Percentiles rank a stretch among this genome's conserved stretches.
Evolutionary conservation across 2,888 invertebrate genomes (phyloP).

Genomic region (Ceramica pisi): DNA sequence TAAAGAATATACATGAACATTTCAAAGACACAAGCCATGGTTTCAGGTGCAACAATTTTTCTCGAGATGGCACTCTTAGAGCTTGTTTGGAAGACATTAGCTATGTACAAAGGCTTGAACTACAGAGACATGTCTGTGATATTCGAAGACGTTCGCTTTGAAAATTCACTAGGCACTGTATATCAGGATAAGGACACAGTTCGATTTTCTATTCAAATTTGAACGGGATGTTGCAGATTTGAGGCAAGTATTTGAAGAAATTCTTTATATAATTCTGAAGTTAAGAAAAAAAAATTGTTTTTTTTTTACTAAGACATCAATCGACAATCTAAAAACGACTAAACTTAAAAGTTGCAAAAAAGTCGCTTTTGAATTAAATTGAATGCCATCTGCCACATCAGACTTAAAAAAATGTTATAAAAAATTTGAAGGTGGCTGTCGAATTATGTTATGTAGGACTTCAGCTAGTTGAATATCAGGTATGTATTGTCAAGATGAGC

Average conservation of each 20-base stretch:
- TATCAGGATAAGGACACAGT: not conserved
- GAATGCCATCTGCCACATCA: too few relatives aligned
- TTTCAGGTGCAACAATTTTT: conserved; percentile 5
- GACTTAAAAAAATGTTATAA: too few relatives aligned
- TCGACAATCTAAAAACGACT: too few relatives aligned
- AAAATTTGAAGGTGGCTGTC: too few relatives aligned
- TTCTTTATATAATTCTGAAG: not conserved
- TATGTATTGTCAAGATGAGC: too few relatives aligned
- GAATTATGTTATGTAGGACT: too few relatives aligned
- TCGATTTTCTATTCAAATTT: not conserved
- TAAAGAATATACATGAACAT: not conserved
- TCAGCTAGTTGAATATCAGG: too few relatives aligned
- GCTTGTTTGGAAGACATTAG: conserved; percentile 8
- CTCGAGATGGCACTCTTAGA: not conserved
- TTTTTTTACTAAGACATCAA: too few relatives aligned
- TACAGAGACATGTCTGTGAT: conserved; percentile 1
- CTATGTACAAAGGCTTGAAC: conserved; percentile 23
- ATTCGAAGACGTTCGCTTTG: not conserved
- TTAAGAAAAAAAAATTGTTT: not conserved
- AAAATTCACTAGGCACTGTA: not conserved
- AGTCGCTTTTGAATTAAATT: too few relatives aligned
- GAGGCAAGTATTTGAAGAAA: not conserved
- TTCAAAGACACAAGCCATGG: not conserved
- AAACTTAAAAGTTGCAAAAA: too few relatives aligned
- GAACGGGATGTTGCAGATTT: not conserved